Evolutionary conservation across 1,140 invertebrate genomes (phyloP), one percentile per base, ranked within the genome.

Genomic region (Leptestheria dahalacensis): DNA sequence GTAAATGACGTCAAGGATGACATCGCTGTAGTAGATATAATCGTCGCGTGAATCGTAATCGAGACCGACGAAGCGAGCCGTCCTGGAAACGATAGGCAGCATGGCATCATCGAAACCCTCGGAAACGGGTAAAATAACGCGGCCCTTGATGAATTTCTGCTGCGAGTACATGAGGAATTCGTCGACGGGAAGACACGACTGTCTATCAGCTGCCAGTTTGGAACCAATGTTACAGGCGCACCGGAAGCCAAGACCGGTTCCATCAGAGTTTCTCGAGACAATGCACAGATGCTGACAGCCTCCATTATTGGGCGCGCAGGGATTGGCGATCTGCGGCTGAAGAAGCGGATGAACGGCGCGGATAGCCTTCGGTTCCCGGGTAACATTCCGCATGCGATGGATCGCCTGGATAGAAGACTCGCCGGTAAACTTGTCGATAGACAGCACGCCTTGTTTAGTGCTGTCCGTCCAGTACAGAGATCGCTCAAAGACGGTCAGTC

Each of bases 101-200:
- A 98, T 97, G 1, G 94, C 94, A 70, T 98, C 94, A 63, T 85
- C 91, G 66, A 97, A 92, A 0, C 87, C 87, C 70, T 90, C 84
- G 48, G 86, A 82, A 0, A 93, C 83, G 0, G 91, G 90, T 65
- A 95, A 80, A 21, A 96, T 70, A 0, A 96, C 86, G 70, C 94
- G 86, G 21, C 93, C 95, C 69, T 96, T 91, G 60, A 98, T 94
- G 66, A 96, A 94, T 62, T 94, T 83, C 67, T 97, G 93, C 66
- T 97, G 92, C 0, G 92, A 96, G 71, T 97, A 98, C 78, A 99
- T 85, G 0, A 99, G 76, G 69, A 98, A 99, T 65, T 97, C 90
- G 33, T 83, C 77, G 0, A 97, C 85, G 20, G 84, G 77, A 78
- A 65, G 57, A 72, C 69, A 61, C 62, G 61, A 61, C 57, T 82